Conservation (phyloP, 2,113 vertebrate species). For the Peromyscus leucopus region DNA sequence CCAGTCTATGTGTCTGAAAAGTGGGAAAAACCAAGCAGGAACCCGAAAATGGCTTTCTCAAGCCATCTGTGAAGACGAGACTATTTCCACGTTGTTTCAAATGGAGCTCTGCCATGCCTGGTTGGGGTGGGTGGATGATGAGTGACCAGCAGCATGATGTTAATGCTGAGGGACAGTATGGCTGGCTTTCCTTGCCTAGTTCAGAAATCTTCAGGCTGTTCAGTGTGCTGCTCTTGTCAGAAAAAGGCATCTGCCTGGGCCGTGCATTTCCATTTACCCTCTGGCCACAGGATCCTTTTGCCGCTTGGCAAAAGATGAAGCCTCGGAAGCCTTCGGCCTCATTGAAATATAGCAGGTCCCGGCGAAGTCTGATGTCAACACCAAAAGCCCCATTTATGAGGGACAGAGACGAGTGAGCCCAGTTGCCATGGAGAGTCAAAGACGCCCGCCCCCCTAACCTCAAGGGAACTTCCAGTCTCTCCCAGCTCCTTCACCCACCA, state of each 20-base stretch:
- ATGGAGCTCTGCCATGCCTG: no score
- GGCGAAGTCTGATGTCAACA: not conserved
- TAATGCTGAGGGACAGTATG: not conserved
- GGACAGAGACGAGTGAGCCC: not conserved
- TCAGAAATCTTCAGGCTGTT: constrained; percentile 24
- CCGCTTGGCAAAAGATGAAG: constrained; percentile 19
- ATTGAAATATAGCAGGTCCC: not conserved
- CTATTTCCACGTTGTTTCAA: not conserved
- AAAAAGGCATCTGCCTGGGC: constrained; percentile 42
- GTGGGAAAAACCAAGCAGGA: not conserved
- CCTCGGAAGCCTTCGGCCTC: not conserved
- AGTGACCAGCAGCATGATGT: not conserved
- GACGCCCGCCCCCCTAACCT: not conserved
- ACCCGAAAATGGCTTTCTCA: not conserved
- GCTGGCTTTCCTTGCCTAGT: not conserved
- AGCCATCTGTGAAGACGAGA: not conserved
- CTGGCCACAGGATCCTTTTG: not conserved
- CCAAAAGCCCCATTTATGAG: not conserved
- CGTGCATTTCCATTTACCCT: not conserved
- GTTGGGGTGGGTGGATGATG: not conserved
- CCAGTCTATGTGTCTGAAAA: not conserved
- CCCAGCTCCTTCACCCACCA: not conserved
- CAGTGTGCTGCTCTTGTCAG: not conserved
- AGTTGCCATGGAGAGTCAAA: not conserved
- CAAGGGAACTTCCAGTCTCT: not conserved